phyloP scores from a whole-genome alignment of 2,113 vertebrate genomes.

The Cyprinodon brontotheroides region DNA sequence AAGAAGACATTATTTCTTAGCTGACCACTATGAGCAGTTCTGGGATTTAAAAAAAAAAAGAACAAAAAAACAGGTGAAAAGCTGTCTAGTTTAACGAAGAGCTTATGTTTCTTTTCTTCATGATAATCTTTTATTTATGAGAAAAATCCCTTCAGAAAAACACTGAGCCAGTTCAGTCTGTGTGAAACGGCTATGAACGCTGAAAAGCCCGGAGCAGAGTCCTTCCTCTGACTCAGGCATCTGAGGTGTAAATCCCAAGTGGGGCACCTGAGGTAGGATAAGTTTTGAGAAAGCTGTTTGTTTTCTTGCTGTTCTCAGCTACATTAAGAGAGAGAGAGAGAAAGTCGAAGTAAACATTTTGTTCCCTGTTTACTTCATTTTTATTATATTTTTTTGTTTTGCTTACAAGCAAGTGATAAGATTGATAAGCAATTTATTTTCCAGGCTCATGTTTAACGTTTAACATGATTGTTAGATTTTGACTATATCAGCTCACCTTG shows the following conservation, averaged over 20 bases:
- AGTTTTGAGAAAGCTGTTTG: slow-evolving; percentile 10
- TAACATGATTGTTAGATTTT: background rate
- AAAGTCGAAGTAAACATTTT: background rate
- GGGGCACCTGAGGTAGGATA: slow-evolving; percentile 23
- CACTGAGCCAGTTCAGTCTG: slow-evolving; percentile 4
- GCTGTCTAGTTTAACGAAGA: background rate
- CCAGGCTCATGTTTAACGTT: background rate
- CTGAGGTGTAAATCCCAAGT: slow-evolving; percentile 13
- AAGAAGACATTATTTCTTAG: background rate
- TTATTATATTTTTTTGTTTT: background rate
- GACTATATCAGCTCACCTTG: background rate
- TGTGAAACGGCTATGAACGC: slow-evolving; percentile 22
- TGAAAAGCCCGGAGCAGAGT: slow-evolving; percentile 5
- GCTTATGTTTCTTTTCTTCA: slow-evolving; percentile 25
- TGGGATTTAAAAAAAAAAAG: slow-evolving; percentile 6
- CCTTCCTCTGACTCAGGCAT: slow-evolving; percentile 6
- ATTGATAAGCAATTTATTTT: background rate
- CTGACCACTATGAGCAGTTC: background rate
- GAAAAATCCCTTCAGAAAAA: slow-evolving; percentile 25
- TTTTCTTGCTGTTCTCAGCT: slow-evolving; percentile 5
- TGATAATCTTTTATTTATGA: slow-evolving; percentile 53
- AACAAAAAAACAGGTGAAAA: slow-evolving; percentile 3
- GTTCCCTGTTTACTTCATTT: background rate
- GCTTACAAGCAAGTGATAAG: background rate
- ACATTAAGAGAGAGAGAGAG: background rate